These are phyloP conservation scores for Chouioia cunea DNA, from an alignment of 2,888 invertebrate genomes.

Conservation along the genomic window DNA sequence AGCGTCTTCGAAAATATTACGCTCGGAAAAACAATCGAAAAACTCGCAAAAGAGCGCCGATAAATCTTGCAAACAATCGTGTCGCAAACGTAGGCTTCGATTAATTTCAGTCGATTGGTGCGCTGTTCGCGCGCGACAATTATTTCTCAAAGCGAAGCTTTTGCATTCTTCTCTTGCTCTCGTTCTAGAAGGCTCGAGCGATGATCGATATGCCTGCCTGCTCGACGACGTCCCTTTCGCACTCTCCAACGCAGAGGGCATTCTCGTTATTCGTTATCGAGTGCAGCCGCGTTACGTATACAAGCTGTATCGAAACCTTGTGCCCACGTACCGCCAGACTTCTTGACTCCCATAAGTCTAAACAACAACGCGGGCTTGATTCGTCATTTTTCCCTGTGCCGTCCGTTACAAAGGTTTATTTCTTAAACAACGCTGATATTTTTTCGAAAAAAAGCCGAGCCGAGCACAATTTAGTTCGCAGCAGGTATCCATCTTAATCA, in stretches of 20 bases:
- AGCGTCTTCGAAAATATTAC: no score
- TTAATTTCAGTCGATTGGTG: not conserved
- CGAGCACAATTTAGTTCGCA: no score
- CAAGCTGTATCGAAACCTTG: constrained; percentile 17
- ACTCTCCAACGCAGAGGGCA: constrained; percentile 9
- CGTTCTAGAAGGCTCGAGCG: not conserved
- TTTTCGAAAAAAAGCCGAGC: no score
- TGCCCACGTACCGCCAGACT: constrained; percentile 23
- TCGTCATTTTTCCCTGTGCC: no score
- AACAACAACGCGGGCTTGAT: no score
- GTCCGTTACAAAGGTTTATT: no score
- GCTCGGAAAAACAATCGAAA: no score
- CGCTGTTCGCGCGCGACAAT: not conserved
- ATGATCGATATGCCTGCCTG: constrained; percentile 28
- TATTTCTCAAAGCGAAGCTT: not conserved
- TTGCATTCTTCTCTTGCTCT: not conserved
- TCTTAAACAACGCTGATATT: no score
- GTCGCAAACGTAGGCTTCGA: not conserved
- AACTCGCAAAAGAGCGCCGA: no score
- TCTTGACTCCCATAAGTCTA: not conserved
- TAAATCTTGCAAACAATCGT: no score
- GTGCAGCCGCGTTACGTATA: not conserved
- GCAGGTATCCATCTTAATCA: no score
- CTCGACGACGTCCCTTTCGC: constrained; percentile 4
- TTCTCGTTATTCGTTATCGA: constrained; percentile 39